These are phyloP conservation scores for Podocnemis expansa DNA, from an alignment of 2,113 vertebrate genomes.

Conservation along the genomic window DNA sequence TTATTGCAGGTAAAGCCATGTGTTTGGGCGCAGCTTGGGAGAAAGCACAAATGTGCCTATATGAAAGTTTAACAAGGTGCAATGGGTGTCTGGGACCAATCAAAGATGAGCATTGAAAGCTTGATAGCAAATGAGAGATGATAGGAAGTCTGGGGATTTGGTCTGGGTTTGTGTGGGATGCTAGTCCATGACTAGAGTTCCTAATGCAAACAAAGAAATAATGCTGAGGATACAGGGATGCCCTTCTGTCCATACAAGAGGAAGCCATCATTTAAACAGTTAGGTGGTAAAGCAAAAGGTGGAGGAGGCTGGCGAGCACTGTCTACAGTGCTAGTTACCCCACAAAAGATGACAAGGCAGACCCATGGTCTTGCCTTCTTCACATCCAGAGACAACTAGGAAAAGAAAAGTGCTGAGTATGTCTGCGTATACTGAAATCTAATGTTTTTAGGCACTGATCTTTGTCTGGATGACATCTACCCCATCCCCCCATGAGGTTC, in stretches of 20 bases:
- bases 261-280: not conserved
- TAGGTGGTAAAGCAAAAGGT: not conserved
- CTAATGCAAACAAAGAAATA: not conserved
- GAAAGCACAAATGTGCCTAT: not conserved
- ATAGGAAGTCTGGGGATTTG: not conserved
- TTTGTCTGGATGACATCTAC: not conserved
- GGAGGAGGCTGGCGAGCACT: not conserved
- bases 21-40: not conserved
- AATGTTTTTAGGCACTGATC: not conserved
- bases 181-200: not conserved
- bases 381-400: not conserved
- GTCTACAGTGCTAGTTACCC: not conserved
- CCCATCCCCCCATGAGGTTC: not conserved
- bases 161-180: not conserved
- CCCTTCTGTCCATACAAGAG: not conserved
- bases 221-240: not conserved
- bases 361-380: not conserved
- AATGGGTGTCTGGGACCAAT: not conserved
- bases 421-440: not conserved
- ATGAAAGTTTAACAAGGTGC: not conserved
- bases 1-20: not conserved
- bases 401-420: not conserved
- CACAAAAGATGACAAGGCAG: not conserved
- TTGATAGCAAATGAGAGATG: not conserved
- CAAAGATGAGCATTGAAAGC: not conserved